Percentiles rank a stretch among this genome's conserved stretches.
Conservation (phyloP, 2,888 invertebrate genomes). For the Philhelius pedissequus region DNA sequence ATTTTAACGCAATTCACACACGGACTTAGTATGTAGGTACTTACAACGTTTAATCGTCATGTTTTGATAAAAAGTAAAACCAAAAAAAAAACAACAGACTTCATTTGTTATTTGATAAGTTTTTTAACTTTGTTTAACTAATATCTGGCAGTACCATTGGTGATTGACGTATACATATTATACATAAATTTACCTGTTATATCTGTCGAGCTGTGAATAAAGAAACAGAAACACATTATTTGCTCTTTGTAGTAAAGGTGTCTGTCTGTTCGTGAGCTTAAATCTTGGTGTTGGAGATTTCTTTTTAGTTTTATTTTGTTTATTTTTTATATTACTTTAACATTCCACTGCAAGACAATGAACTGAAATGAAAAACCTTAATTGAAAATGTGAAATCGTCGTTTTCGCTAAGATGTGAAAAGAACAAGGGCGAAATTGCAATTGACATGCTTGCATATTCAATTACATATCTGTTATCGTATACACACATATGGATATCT, state of each 20-base stretch:
- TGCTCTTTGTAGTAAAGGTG: slow-evolving; percentile 47
- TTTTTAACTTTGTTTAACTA: not conserved
- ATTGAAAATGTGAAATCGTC: slow-evolving; percentile 26
- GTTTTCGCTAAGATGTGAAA: not conserved
- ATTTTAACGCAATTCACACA: no score
- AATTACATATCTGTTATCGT: not conserved
- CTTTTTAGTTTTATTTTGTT: slow-evolving; percentile 14
- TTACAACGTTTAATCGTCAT: no score
- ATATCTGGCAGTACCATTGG: slow-evolving; percentile 23
- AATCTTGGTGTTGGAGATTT: slow-evolving; percentile 24
- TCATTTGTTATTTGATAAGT: not conserved
- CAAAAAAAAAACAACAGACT: not conserved
- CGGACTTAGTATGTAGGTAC: no score
- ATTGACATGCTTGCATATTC: not conserved
- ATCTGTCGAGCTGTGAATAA: not conserved
- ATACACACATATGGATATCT: not conserved
- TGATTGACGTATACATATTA: slow-evolving; percentile 24
- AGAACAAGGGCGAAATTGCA: not conserved
- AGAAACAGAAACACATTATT: slow-evolving; percentile 31
- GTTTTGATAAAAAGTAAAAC: not conserved
- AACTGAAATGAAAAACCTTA: slow-evolving; percentile 30
- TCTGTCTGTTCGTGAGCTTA: slow-evolving; percentile 41
- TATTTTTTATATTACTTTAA: not conserved
- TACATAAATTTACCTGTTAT: slow-evolving; percentile 10
- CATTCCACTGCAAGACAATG: slow-evolving; percentile 53